Evolutionary conservation across 1,140 invertebrate species (phyloP).

Genomic region (Latrodectus geometricus): DNA sequence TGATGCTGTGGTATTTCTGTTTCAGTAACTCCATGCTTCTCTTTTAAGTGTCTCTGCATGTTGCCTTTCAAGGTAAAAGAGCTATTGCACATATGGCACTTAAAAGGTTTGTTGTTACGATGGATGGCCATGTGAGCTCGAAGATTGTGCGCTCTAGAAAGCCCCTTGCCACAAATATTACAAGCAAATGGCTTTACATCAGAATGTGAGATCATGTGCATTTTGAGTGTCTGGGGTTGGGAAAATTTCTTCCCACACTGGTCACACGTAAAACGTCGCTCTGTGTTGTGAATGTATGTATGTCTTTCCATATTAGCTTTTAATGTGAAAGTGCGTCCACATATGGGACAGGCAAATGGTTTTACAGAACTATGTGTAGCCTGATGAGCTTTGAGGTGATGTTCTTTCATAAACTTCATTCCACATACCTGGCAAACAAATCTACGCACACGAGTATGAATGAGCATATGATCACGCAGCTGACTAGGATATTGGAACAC

Average conservation of each 20-base stretch:
- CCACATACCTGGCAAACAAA: slow-evolving; percentile 62
- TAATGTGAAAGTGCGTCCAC: slow-evolving; percentile 66
- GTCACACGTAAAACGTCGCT: slow-evolving; percentile 70
- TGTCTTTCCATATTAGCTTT: slow-evolving; percentile 69
- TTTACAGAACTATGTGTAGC: slow-evolving; percentile 62
- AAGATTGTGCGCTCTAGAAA: slow-evolving; percentile 66
- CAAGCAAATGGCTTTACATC: slow-evolving; percentile 71
- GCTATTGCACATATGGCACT: slow-evolving; percentile 66
- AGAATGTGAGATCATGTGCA: slow-evolving; percentile 71
- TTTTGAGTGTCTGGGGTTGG: slow-evolving; percentile 73
- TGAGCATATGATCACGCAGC: slow-evolving; percentile 61
- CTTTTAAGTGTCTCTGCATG: slow-evolving; percentile 67
- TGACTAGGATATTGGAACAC: slow-evolving; percentile 64
- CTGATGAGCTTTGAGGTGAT: slow-evolving; percentile 63
- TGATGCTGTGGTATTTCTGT: slow-evolving; percentile 37
- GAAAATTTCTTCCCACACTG: slow-evolving; percentile 75
- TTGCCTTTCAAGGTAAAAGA: slow-evolving; percentile 73
- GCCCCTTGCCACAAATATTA: slow-evolving; percentile 68
- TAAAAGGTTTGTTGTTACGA: slow-evolving; percentile 65
- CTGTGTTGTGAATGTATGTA: slow-evolving; percentile 74
- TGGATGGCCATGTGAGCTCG: slow-evolving; percentile 66
- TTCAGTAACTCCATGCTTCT: slow-evolving; percentile 64
- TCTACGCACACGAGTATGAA: slow-evolving; percentile 62
- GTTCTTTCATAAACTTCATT: slow-evolving; percentile 63
- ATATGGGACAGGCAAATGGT: slow-evolving; percentile 66